These are phyloP conservation scores for Eubucco bourcierii DNA, from an alignment of 2,113 vertebrate species.

Conservation along the genomic window DNA sequence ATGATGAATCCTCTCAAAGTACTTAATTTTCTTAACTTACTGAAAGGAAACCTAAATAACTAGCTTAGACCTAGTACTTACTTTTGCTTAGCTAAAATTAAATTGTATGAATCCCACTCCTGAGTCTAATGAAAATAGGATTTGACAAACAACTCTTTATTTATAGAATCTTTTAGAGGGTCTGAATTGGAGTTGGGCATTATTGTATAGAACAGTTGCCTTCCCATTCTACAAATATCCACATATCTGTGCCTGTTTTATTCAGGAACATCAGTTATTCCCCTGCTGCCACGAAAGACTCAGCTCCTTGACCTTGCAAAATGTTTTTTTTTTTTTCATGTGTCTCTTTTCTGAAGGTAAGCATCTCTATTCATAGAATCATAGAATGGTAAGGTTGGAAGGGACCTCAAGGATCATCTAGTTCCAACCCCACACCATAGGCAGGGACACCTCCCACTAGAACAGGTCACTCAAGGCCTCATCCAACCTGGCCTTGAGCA, in stretches of 20 bases:
- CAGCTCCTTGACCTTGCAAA: not conserved
- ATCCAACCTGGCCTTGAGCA: too few relatives aligned
- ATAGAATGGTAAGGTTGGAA: too few relatives aligned
- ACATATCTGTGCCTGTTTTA: not conserved
- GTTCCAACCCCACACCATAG: too few relatives aligned
- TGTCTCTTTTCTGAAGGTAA: not conserved
- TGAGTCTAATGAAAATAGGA: not conserved
- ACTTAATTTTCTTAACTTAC: not conserved
- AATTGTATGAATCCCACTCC: not conserved
- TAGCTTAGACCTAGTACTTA: not conserved
- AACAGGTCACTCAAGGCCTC: too few relatives aligned
- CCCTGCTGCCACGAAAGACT: not conserved
- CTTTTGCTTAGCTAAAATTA: not conserved
- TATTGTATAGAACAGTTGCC: not conserved
- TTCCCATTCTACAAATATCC: not conserved
- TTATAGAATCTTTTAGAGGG: not conserved
- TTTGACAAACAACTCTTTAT: not conserved
- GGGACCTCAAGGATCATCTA: too few relatives aligned
- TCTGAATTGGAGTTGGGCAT: not conserved
- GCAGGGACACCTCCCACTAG: too few relatives aligned
- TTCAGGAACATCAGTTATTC: not conserved
- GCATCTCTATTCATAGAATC: not conserved
- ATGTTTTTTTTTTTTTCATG: not conserved
- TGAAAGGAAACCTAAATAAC: not conserved
- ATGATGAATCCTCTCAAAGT: conserved; percentile 9